A percentile compares a stretch with the other conserved stretches of the same genome.
phyloP scores from a whole-genome alignment of 2,113 vertebrate species.

The Syngnathus floridae region DNA sequence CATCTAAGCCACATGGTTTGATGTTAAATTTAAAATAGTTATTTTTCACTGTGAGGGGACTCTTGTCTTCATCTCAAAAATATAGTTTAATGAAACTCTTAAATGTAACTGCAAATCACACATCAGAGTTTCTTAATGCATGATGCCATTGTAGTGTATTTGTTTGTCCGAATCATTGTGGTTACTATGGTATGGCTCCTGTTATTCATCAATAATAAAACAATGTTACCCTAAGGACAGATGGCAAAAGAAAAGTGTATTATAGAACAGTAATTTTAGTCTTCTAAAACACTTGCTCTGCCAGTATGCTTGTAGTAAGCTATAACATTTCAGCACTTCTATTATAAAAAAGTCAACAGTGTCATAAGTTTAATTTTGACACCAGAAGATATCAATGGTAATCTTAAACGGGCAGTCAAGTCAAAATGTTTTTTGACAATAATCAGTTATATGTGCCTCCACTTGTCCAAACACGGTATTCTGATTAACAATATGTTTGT shows the following conservation, averaged over 20 bases:
- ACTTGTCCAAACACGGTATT: too few species aligned
- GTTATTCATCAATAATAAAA: too few species aligned
- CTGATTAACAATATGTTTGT: too few species aligned
- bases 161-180: neutral
- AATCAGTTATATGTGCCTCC: too few species aligned
- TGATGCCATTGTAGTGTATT: neutral
- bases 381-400: neutral
- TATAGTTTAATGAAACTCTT: neutral
- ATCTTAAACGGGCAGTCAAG: neutral
- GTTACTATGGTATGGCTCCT: neutral
- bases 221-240: neutral
- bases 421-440: too few species aligned
- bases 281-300: neutral
- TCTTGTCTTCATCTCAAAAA: neutral
- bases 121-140: neutral
- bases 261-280: neutral
- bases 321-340: neutral
- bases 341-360: neutral
- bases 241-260: neutral
- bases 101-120: neutral
- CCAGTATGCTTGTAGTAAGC: neutral
- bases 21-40: too few species aligned
- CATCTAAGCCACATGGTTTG: too few species aligned
- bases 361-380: neutral
- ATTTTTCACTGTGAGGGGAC: too few species aligned